Evolutionary conservation across 2,797 vertebrate genomes (phyloP).

Genomic region (Oreochromis grahami): DNA sequence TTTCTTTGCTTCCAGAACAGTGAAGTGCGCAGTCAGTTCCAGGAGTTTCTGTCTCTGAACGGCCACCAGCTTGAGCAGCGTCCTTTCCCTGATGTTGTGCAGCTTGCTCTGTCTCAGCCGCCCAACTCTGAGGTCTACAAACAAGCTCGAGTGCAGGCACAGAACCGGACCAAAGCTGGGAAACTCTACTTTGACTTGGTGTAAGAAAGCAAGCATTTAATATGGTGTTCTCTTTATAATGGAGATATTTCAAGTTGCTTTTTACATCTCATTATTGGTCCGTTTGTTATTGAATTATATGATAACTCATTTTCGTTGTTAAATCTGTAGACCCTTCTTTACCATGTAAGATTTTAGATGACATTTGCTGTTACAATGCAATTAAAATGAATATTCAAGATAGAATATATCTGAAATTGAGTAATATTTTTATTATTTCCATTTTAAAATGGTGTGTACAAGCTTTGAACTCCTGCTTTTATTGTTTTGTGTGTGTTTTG

Average conservation of each 20-base stretch:
- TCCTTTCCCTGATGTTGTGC: constrained; percentile 90
- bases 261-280: background rate
- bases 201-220: constrained; percentile 71
- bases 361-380: background rate
- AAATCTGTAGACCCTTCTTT: background rate
- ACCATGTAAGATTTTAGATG: background rate
- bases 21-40: constrained; percentile 87
- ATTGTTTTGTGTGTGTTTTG: background rate
- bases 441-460: background rate
- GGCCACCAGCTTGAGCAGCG: constrained; percentile 91
- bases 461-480: background rate
- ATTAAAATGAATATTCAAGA: background rate
- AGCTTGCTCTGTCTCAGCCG: constrained; percentile 90
- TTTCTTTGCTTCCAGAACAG: constrained; percentile 74
- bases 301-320: background rate
- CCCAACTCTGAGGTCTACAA: constrained; percentile 86
- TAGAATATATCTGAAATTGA: background rate
- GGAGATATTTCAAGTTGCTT: background rate
- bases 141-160: constrained; percentile 84
- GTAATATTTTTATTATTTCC: background rate
- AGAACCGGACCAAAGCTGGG: constrained; percentile 68
- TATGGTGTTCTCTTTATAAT: background rate
- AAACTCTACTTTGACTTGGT: constrained; percentile 90
- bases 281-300: background rate
- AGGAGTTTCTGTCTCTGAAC: constrained; percentile 94